Evolutionary conservation across 2,797 vertebrate genomes (phyloP).

Genomic region (Danionella dracula): DNA sequence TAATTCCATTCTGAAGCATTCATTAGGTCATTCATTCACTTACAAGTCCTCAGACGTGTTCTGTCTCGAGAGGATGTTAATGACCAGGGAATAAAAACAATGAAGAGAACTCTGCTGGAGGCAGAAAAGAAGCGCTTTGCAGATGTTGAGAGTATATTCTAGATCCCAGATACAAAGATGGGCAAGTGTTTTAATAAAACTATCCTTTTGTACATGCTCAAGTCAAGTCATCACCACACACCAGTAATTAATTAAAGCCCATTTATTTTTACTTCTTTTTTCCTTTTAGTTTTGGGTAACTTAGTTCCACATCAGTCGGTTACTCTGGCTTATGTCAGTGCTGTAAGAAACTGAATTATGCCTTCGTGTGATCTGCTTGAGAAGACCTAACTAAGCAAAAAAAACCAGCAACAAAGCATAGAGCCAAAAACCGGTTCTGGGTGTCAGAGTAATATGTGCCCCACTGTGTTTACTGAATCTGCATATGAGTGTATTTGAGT

Average conservation of each 20-base stretch:
- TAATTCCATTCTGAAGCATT: not conserved
- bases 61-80: not conserved
- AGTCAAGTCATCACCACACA: slow-evolving; percentile 25
- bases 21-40: slow-evolving; percentile 1
- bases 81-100: slow-evolving; percentile 29
- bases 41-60: slow-evolving; percentile 11
- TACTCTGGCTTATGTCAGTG: too few species aligned
- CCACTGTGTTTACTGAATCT: too few species aligned
- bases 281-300: too few species aligned
- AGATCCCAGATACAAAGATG: slow-evolving; percentile 28
- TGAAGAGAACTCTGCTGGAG: slow-evolving; percentile 20
- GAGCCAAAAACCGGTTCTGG: too few species aligned
- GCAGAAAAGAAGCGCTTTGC: slow-evolving; percentile 12
- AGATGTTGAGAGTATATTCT: slow-evolving; percentile 2
- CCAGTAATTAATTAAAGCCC: slow-evolving; percentile 19
- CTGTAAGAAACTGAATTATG: too few species aligned
- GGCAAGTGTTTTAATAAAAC: slow-evolving; percentile 19
- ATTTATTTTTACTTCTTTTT: slow-evolving; percentile 4
- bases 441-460: too few species aligned
- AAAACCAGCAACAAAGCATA: too few species aligned
- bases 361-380: too few species aligned
- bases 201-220: slow-evolving; percentile 22
- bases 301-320: too few species aligned
- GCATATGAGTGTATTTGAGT: too few species aligned
- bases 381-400: too few species aligned